Base-by-base conservation (phyloP, 2,797 vertebrate genomes). In the Orientallactaga sibirica region DNA sequence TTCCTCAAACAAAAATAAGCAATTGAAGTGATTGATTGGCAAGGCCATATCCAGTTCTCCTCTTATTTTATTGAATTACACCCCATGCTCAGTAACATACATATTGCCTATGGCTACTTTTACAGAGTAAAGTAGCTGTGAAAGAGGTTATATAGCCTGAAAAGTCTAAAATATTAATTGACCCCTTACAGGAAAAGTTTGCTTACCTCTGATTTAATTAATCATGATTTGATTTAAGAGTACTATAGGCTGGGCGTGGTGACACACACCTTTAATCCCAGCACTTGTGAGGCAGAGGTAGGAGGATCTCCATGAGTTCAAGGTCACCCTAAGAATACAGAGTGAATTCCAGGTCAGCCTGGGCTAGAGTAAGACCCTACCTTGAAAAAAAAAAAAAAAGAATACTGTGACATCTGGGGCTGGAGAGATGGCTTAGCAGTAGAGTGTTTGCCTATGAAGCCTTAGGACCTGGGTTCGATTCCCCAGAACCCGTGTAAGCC, bases 211-310 rank as follows among this genome's bases (percentile, higher is more conserved):
- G 43, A 94, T 84, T 92, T 76, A 84, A 91, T 58, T 5, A 75
- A 90, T 94, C 90, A 87, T 96, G 92, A 97, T 96, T 77, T 94
- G 85, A 95, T 94, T 98, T 95, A 98, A 98, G 96, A 97, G 97
- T 96, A 97, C 88, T 95, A 96, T 98, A 37, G 33, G 33, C 33
- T 37, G 33, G 33, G 33, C 2, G 33, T 37, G 33, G 33, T 37
- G 33, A 37, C 33, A 37, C 33, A 37, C 33, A 37, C 33, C 33
- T 37, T 37, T 37, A 37, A 37, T 37, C 33, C 33, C 33, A 37
- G 33, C 33, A 37, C 33, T 37, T 37, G 33, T 37, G 33, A 37
- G 33, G 33, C 33, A 37, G 33, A 37, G 33, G 33, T 37, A 37
- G 33, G 33, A 37, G 33, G 33, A 37, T 37, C 33, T 2, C 33